Evolutionary conservation across 2,797 vertebrate genomes (phyloP).

Genomic region (Danionella dracula): DNA sequence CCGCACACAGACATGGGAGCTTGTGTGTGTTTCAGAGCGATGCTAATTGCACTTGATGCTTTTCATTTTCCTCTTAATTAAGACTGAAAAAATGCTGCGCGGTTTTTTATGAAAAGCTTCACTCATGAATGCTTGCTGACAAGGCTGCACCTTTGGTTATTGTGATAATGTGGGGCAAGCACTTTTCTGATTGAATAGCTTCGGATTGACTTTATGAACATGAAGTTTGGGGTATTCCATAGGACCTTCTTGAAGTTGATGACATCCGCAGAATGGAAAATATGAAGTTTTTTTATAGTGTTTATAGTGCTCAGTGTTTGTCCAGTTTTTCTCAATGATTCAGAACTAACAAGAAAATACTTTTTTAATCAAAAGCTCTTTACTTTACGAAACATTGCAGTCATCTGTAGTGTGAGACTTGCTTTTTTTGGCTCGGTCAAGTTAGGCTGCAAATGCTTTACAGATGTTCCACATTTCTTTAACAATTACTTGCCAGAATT

Average conservation of each 20-base stretch:
- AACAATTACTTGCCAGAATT: not conserved
- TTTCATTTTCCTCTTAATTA: not conserved
- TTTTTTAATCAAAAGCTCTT: no score
- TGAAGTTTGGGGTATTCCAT: not conserved
- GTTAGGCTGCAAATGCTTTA: not conserved
- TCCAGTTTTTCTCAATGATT: no score
- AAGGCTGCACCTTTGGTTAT: not conserved
- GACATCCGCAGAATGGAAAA: no score
- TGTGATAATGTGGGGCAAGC: not conserved
- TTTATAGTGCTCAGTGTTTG: no score
- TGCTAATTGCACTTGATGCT: not conserved
- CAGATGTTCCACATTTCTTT: not conserved
- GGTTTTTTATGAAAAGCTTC: not conserved
- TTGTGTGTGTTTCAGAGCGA: not conserved
- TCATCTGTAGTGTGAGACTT: not conserved
- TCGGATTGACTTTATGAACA: not conserved
- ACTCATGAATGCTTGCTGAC: not conserved
- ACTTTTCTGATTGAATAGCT: not conserved
- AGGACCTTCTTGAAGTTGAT: no score
- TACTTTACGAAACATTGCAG: not conserved
- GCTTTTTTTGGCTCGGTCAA: not conserved
- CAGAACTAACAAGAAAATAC: no score
- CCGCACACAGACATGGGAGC: not conserved
- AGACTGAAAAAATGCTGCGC: not conserved
- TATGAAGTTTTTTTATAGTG: no score